Base-by-base conservation (phyloP, 2,888 invertebrate species). In the Drosophila austrosaltans region DNA sequence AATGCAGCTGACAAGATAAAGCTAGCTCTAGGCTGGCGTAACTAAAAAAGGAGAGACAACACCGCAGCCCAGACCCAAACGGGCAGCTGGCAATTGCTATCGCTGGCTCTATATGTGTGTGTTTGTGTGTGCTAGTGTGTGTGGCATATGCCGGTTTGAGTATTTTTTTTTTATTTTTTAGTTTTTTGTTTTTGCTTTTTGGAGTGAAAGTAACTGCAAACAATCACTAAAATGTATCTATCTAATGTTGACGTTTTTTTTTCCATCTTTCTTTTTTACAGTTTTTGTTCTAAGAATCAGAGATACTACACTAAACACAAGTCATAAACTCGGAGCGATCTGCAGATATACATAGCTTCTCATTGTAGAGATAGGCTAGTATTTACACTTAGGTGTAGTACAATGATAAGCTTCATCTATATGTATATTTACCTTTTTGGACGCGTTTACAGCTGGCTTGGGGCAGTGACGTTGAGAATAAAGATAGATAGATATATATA, bases 151-250 rank as follows among this genome's bases (percentile, higher is more conserved):
- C 69, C 82, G 78, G 71, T 80, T 77, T 67, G 60, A 63, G 62
- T 59, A 53, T 39, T 25, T 30, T 40, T 20, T 39, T 42, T 40
- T 28, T 63, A 5, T 32, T 61, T 62, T 58, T 66, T 61, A 20
- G 42, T 28, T 75, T 71, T 76, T 71, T 22, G 22, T 72, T 68
- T 75, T 44, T 63, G 8, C 22, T 64, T 72, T 75, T 71, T 74
- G 42, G 59, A 82, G 82, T 82, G 88, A 88, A 88, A 88, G 82
- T 82, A 85, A 80, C 69, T 63, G 72, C 76, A 70, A 77, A 71
- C 86, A 77, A 69, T 75, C 73, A 82, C 76, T 76, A 76, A 63
- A 79, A 64, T 69, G 68, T 81, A 73, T 77, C 71, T 79, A 79
- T 63, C 63, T 39, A 56, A 61, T 66, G 39, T 74, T 75, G 63